Evolutionary conservation across 2,888 invertebrate species (phyloP), one percentile per base, ranked within the genome.

Genomic region (Cephus nigrinus): DNA sequence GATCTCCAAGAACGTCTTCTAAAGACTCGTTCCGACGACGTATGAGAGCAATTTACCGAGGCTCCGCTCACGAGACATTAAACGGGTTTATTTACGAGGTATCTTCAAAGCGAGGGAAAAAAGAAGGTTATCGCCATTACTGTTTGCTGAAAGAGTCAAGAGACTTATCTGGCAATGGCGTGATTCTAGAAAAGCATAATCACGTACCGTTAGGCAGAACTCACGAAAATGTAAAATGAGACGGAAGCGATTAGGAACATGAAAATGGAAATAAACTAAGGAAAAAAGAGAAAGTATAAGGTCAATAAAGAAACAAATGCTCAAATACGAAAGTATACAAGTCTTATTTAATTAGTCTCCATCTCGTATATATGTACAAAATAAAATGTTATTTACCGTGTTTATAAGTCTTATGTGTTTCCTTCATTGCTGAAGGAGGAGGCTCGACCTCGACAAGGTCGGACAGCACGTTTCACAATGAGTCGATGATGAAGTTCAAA

Each of bases 291-390:
- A 31, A 40, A 69, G 30, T 9, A 69, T 72, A 55, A 34, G 71
- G 4, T 34, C 73, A 69, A 5, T 55, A 15, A 9, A 55, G 55
- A 55, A 55, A 55, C 23, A 55, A 55, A 9, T 55, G 55, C 55
- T 55, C 55, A 55, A 23, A 55, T 89, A 88, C 73, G 84, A 89
- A 89, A 88, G 86, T 87, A 88, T 87, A 86, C 82, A 88, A 88
- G 84, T 84, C 78, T 82, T 75, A 75, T 89, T 88, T 87, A 86
- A 87, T 88, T 82, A 81, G 84, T 84, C 82, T 71, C 71, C 85
- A 78, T 73, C 81, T 79, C 80, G 79, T 79, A 75, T 80, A 80
- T 77, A 78, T 78, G 81, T 86, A 85, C 81, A 85, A 84, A 78
- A 71, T 76, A 74, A 77, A 55, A 80, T 83, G 80, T 80, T 82